phyloP scores from a whole-genome alignment of 37 sponge, comb jelly and placozoan genomes.

The Ianthella basta region DNA sequence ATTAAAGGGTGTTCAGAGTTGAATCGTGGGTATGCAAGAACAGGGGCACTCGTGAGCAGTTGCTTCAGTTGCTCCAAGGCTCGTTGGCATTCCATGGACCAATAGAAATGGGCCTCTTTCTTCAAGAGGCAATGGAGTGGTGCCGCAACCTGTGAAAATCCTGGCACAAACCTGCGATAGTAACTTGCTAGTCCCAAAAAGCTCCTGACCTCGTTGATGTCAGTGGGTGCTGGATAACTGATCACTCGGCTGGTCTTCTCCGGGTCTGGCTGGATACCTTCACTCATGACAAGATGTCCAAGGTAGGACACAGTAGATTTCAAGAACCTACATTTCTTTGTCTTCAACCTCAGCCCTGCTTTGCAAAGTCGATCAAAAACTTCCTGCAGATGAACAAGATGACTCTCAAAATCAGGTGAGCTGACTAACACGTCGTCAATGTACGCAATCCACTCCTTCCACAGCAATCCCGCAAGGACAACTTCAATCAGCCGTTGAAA shows the following conservation, averaged over 20 bases:
- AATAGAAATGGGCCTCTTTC: slow-evolving; percentile 14
- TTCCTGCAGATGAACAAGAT: background rate
- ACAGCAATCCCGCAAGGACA: slow-evolving; percentile 30
- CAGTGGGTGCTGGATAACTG: slow-evolving; percentile 5
- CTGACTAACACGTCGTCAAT: slow-evolving; percentile 37
- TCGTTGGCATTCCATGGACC: slow-evolving; percentile 24
- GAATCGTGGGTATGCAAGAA: slow-evolving; percentile 29
- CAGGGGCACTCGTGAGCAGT: slow-evolving; percentile 20
- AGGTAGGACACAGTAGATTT: background rate
- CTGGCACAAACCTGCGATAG: slow-evolving; percentile 30
- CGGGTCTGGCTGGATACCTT: slow-evolving; percentile 2
- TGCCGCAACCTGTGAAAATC: slow-evolving; percentile 27
- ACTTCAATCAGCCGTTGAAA: slow-evolving; percentile 65
- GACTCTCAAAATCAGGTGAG: background rate
- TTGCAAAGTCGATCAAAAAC: background rate
- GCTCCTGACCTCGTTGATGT: slow-evolving; percentile 1
- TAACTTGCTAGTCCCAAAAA: slow-evolving; percentile 37
- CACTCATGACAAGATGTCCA: background rate
- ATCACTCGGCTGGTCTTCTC: background rate
- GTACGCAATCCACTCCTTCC: slow-evolving; percentile 42
- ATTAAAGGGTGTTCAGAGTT: slow-evolving; percentile 29
- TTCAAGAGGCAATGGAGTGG: slow-evolving; percentile 19
- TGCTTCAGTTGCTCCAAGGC: slow-evolving; percentile 26
- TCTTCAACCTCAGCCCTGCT: slow-evolving; percentile 20
- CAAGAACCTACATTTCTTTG: slow-evolving; percentile 22